Evolutionary conservation across 2,113 vertebrate genomes (phyloP).

Genomic region (Plecturocebus donacophilus): DNA sequence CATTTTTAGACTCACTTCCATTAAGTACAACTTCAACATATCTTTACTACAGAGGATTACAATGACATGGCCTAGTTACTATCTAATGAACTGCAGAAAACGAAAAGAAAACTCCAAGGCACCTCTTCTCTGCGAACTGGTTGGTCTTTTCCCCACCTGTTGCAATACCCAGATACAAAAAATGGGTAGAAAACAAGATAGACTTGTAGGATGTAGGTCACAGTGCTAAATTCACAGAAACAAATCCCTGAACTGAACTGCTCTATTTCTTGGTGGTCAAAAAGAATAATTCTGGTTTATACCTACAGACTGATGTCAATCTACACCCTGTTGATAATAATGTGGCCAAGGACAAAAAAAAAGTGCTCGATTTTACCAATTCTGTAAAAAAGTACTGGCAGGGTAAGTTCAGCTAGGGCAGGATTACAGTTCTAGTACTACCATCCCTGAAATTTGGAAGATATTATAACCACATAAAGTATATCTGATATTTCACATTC

Average conservation of each 20-base stretch:
- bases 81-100: constrained; percentile 18
- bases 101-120: not conserved
- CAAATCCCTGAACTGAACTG: constrained; percentile 14
- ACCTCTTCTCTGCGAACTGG: not conserved
- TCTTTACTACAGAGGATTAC: not conserved
- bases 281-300: constrained; percentile 35
- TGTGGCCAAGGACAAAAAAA: not conserved
- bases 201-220: not conserved
- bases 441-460: constrained; percentile 22
- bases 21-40: constrained; percentile 8
- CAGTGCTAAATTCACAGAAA: not conserved
- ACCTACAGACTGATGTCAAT: not conserved
- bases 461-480: not conserved
- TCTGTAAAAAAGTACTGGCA: constrained; percentile 11
- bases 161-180: not conserved
- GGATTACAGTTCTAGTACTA: constrained; percentile 25
- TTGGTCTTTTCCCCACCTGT: not conserved
- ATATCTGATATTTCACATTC: constrained; percentile 41
- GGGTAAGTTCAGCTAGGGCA: not conserved
- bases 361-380: constrained; percentile 17
- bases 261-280: constrained; percentile 1
- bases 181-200: constrained; percentile 25
- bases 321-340: not conserved
- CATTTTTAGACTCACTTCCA: constrained; percentile 9
- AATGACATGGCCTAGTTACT: constrained; percentile 25